A percentile compares a stretch with the other conserved stretches of the same genome.
Conservation (phyloP, 2,888 invertebrate genomes). For the Agonum fuliginosum region DNA sequence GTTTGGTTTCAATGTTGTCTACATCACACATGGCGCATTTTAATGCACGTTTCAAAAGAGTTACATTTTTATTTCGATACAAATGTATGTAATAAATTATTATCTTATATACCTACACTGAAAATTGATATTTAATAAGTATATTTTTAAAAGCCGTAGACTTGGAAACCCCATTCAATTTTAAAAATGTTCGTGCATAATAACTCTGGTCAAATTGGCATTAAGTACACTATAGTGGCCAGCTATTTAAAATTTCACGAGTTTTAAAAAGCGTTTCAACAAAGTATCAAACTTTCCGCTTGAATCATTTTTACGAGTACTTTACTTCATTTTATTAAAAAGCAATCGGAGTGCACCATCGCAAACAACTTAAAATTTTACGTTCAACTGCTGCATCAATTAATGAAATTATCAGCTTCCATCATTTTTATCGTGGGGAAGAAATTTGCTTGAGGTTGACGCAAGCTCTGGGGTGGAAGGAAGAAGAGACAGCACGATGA, state of each 20-base stretch:
- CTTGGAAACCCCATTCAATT: no score
- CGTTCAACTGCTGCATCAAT: conserved; percentile 13
- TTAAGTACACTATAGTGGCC: no score
- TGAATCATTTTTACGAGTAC: background rate
- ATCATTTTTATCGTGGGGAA: conserved; percentile 29
- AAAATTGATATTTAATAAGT: no score
- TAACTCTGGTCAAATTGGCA: no score
- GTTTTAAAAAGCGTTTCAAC: background rate
- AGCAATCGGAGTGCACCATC: conserved; percentile 14
- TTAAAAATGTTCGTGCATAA: no score
- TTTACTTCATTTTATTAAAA: background rate
- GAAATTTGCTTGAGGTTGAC: conserved; percentile 29
- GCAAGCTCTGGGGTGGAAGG: conserved; percentile 1
- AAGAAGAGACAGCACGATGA: conserved; percentile 35
- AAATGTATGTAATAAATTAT: no score
- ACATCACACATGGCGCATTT: no score
- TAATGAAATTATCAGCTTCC: conserved; percentile 36
- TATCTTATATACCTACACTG: no score
- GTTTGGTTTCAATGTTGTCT: no score
- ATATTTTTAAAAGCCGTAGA: no score
- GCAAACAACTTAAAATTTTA: conserved; percentile 21
- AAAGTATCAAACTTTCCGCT: background rate
- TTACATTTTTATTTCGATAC: no score
- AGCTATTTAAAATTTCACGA: background rate
- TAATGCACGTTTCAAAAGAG: no score